A percentile compares a stretch with the other conserved stretches of the same genome.
phyloP scores from a whole-genome alignment of 2,888 invertebrate genomes.

The Cephus pygmeus region DNA sequence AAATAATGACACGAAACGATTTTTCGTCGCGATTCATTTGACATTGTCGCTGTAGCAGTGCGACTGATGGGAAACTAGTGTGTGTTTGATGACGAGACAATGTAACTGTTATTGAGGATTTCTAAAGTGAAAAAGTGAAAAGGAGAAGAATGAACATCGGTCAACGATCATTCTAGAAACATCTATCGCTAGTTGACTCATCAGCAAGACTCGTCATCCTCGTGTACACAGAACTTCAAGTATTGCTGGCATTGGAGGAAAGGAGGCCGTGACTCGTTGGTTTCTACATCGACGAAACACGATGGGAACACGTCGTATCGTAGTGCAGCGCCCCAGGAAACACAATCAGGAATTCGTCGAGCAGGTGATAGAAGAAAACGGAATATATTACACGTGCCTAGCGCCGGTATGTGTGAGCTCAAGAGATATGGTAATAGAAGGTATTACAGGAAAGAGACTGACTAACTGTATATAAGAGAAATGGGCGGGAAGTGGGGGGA shows the following conservation, averaged over 20 bases:
- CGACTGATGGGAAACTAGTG: not conserved
- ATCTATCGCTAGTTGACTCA: not conserved
- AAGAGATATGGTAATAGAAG: not conserved
- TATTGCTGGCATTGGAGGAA: not conserved
- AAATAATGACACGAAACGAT: no score
- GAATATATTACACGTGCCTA: not conserved
- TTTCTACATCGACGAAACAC: not conserved
- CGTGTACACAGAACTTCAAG: not conserved
- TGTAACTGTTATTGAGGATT: not conserved
- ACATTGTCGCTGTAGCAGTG: not conserved
- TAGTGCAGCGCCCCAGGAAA: not conserved
- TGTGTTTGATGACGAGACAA: not conserved
- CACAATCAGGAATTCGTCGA: not conserved
- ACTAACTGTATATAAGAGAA: not conserved
- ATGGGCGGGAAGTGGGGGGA: not conserved
- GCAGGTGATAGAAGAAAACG: constrained; percentile 4
- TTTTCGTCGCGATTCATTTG: not conserved
- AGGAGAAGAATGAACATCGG: not conserved
- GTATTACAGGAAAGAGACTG: not conserved
- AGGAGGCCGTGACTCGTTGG: not conserved
- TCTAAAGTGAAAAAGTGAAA: not conserved
- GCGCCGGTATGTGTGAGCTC: not conserved
- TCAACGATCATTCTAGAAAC: not conserved
- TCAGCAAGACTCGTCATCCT: not conserved
- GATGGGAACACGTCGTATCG: not conserved